phyloP scores from a whole-genome alignment of 2,888 invertebrate genomes.

The Nezara viridula region DNA sequence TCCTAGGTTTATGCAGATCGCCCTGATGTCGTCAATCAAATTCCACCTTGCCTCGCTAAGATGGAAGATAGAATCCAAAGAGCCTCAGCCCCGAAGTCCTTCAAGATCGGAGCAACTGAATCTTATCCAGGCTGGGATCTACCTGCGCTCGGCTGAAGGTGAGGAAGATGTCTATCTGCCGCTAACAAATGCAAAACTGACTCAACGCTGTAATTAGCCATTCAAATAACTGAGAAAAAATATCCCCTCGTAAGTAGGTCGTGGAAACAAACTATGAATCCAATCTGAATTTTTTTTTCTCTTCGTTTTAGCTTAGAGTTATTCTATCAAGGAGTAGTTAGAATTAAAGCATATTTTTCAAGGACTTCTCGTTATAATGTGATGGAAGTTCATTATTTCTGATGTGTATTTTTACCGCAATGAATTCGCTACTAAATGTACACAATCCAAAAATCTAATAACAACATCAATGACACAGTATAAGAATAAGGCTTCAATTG shows the following conservation, averaged over 20 bases:
- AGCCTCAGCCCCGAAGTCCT: not conserved
- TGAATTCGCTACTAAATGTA: no score
- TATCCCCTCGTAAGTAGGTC: not conserved
- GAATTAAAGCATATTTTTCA: not conserved
- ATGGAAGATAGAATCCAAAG: not conserved
- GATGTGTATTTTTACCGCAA: no score
- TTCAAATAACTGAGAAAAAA: constrained; percentile 33
- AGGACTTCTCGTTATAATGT: no score
- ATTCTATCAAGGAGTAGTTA: no score
- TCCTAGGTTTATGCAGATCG: not conserved
- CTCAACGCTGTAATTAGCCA: not conserved
- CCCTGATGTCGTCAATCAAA: not conserved
- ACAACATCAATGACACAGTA: no score
- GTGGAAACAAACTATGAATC: not conserved
- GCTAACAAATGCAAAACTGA: constrained; percentile 1
- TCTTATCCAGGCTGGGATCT: constrained; percentile 66
- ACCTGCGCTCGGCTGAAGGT: constrained; percentile 70
- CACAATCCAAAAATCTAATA: no score
- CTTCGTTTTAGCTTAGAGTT: no score
- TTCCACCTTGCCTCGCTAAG: not conserved
- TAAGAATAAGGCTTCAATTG: no score
- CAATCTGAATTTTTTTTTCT: not conserved
- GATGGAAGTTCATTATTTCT: no score
- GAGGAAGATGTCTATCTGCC: constrained; percentile 69
- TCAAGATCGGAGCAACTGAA: not conserved